Conservation (phyloP, 2,797 vertebrate species). For the Oceanodroma leucorhoa region DNA sequence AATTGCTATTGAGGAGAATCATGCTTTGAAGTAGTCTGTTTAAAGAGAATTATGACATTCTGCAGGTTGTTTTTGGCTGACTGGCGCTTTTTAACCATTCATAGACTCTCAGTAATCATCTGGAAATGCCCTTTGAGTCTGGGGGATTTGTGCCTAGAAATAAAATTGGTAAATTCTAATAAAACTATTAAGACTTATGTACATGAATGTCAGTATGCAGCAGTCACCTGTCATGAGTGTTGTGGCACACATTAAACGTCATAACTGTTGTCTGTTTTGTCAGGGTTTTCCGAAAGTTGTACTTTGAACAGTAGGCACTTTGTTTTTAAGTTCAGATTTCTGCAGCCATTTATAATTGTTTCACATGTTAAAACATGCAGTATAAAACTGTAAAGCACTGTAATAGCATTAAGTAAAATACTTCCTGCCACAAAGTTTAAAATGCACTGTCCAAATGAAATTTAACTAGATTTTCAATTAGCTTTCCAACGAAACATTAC, state of each 20-base stretch:
- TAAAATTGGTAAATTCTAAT: not conserved
- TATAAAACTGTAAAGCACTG: not conserved
- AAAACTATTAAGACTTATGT: not conserved
- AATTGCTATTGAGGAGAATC: not conserved
- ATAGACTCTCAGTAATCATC: not conserved
- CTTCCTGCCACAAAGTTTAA: constrained; percentile 18
- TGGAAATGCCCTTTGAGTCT: not conserved
- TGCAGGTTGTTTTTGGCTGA: not conserved
- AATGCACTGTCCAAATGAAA: not conserved
- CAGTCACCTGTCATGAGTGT: not conserved
- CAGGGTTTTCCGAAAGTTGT: not conserved
- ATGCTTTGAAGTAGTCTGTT: not conserved
- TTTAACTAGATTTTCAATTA: constrained; percentile 7
- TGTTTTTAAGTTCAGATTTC: not conserved
- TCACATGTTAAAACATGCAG: not conserved
- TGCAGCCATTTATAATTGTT: not conserved
- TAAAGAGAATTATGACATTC: not conserved
- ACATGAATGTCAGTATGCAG: not conserved
- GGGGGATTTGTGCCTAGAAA: not conserved
- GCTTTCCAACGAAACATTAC: not conserved
- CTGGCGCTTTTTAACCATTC: not conserved
- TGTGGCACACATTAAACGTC: not conserved
- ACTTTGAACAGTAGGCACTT: not conserved
- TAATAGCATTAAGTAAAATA: constrained; percentile 21
- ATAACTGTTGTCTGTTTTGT: not conserved